A percentile compares a stretch with the other conserved stretches of the same genome.
phyloP scores from a whole-genome alignment of 2,113 vertebrate genomes.

The Hassar affinis region DNA sequence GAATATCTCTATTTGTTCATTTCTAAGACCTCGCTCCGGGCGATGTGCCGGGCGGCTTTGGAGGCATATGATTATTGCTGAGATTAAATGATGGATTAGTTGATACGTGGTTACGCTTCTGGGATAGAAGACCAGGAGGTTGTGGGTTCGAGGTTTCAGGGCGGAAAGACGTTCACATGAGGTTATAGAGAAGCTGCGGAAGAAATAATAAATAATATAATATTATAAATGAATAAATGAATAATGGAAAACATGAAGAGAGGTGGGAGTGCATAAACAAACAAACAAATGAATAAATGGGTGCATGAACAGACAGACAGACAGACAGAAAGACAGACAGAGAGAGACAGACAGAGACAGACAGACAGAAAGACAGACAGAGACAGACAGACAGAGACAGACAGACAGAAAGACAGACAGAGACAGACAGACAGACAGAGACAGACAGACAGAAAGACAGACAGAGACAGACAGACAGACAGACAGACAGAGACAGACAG shows the following conservation, averaged over 20 bases:
- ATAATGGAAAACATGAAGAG: neutral
- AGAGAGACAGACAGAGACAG: neutral
- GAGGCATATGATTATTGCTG: neutral
- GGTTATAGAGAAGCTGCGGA: neutral
- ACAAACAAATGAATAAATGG: neutral
- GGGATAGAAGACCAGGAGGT: neutral
- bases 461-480: neutral
- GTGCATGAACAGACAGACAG: neutral
- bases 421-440: too few relatives aligned
- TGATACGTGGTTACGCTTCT: neutral
- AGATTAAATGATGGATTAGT: neutral
- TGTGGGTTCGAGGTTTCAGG: neutral
- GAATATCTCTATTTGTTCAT: constrained; percentile 1
- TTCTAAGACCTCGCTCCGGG: neutral
- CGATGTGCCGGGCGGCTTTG: too few relatives aligned
- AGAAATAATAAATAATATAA: neutral
- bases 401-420: too few relatives aligned
- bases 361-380: neutral
- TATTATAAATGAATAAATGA: too few relatives aligned
- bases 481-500: neutral
- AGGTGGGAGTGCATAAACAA: too few relatives aligned
- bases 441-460: too few relatives aligned
- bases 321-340: neutral
- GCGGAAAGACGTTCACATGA: neutral
- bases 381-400: neutral